These are phyloP conservation scores for Syritta pipiens DNA, from an alignment of 2,888 invertebrate genomes.

Conservation along the genomic window DNA sequence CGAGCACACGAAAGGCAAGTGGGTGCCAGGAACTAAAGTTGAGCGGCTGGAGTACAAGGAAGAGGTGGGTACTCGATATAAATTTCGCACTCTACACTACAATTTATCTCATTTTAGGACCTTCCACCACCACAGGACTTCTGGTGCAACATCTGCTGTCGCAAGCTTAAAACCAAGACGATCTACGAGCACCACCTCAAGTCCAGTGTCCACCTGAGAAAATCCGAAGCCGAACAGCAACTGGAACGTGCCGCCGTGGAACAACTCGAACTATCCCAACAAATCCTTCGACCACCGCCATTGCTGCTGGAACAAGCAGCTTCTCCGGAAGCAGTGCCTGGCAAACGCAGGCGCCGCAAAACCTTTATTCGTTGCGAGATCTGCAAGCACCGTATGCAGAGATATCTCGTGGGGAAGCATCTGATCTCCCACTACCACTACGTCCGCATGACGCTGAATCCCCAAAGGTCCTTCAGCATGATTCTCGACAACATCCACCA, in stretches of 20 bases:
- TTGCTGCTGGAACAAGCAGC: constrained; percentile 8
- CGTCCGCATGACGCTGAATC: constrained; percentile 84
- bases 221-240: constrained; percentile 84
- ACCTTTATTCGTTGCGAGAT: constrained; percentile 85
- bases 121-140: constrained; percentile 77
- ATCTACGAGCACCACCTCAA: constrained; percentile 89
- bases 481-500: constrained; percentile 88
- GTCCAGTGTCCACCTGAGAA: constrained; percentile 86
- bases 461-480: constrained; percentile 82
- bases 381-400: constrained; percentile 85
- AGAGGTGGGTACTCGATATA: constrained; percentile 79
- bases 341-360: constrained; percentile 81
- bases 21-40: constrained; percentile 86
- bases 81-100: constrained; percentile 79
- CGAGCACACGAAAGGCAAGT: constrained; percentile 86
- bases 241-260: constrained; percentile 82
- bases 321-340: constrained; percentile 9
- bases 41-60: constrained; percentile 81
- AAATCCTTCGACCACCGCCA: constrained; percentile 42
- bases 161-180: constrained; percentile 85
- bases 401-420: constrained; percentile 89
- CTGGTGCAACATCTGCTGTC: constrained; percentile 90
- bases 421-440: constrained; percentile 92
- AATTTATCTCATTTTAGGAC: background rate
- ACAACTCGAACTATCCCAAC: constrained; percentile 60